Evolutionary conservation across 2,797 vertebrate species (phyloP).

Genomic region (Gorsachius magnificus): DNA sequence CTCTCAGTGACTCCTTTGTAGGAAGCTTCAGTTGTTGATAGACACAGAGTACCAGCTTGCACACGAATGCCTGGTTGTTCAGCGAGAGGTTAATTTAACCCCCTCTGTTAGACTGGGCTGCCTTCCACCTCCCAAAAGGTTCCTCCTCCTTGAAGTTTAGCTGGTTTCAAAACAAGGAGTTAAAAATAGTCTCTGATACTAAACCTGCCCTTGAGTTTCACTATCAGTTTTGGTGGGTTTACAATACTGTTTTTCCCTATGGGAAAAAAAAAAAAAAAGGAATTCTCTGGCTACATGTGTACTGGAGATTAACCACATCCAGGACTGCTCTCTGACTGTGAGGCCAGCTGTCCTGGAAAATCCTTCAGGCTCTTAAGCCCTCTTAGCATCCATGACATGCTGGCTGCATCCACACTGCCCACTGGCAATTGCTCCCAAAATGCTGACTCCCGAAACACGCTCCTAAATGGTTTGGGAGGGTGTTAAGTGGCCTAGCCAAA

Average conservation of each 20-base stretch:
- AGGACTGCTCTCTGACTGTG: slow-evolving; percentile 18
- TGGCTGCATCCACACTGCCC: slow-evolving; percentile 27
- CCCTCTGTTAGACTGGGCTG: not conserved
- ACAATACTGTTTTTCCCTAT: not conserved
- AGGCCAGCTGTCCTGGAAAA: slow-evolving; percentile 65
- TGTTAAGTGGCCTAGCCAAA: not conserved
- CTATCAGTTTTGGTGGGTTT: not conserved
- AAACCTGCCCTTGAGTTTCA: not conserved
- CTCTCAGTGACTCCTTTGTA: slow-evolving; percentile 48
- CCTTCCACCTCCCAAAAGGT: not conserved
- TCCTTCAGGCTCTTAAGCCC: slow-evolving; percentile 43
- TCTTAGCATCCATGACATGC: slow-evolving; percentile 46
- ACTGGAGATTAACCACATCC: slow-evolving; percentile 22
- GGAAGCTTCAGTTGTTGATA: slow-evolving; percentile 42
- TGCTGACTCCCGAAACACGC: not conserved
- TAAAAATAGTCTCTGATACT: not conserved
- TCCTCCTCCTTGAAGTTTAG: not conserved
- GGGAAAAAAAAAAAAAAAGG: not conserved
- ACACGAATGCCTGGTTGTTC: not conserved
- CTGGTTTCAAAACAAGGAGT: not conserved
- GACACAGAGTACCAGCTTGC: slow-evolving; percentile 38
- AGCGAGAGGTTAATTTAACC: slow-evolving; percentile 14
- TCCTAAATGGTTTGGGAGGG: not conserved
- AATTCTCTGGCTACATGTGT: not conserved
- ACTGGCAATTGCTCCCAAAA: slow-evolving; percentile 1